Evolutionary conservation across 2,797 vertebrate species (phyloP).

Genomic region (Spinus pinus): DNA sequence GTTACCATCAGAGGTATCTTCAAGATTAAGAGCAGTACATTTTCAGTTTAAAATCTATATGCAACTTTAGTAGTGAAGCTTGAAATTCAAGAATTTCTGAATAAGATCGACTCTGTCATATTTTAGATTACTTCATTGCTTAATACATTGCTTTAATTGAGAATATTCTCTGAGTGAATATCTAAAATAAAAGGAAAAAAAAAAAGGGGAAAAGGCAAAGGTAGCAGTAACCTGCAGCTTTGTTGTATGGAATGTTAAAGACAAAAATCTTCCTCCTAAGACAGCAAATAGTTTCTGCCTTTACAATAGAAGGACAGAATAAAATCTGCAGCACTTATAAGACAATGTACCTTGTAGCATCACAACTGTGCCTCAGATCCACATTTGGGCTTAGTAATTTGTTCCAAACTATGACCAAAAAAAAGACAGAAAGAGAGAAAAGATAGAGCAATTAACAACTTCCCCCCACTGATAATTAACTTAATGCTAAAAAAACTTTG

Average conservation of each 20-base stretch:
- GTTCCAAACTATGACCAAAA: background rate
- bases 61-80: background rate
- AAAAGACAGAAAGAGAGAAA: background rate
- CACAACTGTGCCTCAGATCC: background rate
- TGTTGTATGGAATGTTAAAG: background rate
- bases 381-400: background rate
- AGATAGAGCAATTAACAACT: background rate
- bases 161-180: background rate
- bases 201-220: rapidly evolving
- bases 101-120: background rate
- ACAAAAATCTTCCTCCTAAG: background rate
- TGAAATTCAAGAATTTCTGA: background rate
- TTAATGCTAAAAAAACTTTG: background rate
- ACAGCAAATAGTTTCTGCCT: background rate
- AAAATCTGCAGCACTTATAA: background rate
- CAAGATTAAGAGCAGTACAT: background rate
- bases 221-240: background rate
- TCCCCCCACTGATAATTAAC: background rate
- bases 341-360: background rate
- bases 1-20: background rate
- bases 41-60: background rate
- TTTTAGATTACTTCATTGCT: background rate
- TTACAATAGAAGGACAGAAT: background rate
- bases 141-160: background rate
- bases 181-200: background rate